Conservation (phyloP, 2,888 invertebrate species). For the Rhogogaster chlorosoma region DNA sequence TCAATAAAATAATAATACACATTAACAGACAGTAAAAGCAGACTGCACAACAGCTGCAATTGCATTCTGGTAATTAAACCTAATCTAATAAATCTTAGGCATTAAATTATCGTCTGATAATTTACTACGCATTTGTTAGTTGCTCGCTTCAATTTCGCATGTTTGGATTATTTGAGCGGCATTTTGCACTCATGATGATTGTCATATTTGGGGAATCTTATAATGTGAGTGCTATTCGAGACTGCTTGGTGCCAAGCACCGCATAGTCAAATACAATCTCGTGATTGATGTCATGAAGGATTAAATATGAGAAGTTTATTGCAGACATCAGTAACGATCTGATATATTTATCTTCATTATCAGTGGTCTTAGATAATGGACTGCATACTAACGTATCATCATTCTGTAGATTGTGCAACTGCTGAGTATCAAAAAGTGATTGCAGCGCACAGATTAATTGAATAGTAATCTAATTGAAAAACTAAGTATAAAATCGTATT, state of each 20-base stretch:
- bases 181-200: neutral
- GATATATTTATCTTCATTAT: neutral
- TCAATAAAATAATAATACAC: neutral
- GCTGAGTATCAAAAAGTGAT: neutral
- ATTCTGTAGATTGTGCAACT: neutral
- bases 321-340: neutral
- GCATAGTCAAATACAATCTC: slow-evolving; percentile 28
- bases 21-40: neutral
- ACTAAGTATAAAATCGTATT: neutral
- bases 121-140: neutral
- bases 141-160: neutral
- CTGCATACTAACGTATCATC: neutral
- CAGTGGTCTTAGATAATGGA: neutral
- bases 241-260: slow-evolving; percentile 52
- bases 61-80: neutral
- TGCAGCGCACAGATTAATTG: neutral
- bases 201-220: neutral
- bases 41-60: neutral
- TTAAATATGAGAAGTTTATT: slow-evolving; percentile 12
- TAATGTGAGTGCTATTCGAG: slow-evolving; percentile 7
- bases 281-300: slow-evolving; percentile 3
- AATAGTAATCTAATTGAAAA: neutral
- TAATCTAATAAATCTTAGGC: neutral
- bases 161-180: neutral
- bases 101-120: neutral